Evolutionary conservation across 2,113 vertebrate species (phyloP).

Genomic region (Eretmochelys imbricata): DNA sequence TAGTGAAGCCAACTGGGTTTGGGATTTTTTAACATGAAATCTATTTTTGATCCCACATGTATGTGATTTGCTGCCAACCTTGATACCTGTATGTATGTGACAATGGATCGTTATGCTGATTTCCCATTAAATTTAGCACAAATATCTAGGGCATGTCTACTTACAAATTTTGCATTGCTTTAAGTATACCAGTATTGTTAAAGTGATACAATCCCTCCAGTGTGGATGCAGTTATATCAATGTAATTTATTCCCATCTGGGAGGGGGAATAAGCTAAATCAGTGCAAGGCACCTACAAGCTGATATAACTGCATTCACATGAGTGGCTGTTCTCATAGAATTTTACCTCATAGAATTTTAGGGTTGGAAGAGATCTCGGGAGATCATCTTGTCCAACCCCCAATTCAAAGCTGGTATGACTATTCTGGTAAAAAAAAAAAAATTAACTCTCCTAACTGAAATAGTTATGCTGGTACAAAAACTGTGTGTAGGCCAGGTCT

Average conservation of each 20-base stretch:
- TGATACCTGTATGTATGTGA: background rate
- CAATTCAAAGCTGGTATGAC: background rate
- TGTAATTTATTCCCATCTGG: background rate
- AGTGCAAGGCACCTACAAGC: background rate
- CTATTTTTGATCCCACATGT: slow-evolving; percentile 52
- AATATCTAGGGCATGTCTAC: slow-evolving; percentile 40
- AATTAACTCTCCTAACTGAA: background rate
- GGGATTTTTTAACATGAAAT: slow-evolving; percentile 42
- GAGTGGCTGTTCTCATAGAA: background rate
- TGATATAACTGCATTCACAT: background rate
- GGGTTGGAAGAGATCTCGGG: too few relatives aligned
- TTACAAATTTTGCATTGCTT: slow-evolving; percentile 14
- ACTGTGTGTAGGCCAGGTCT: background rate
- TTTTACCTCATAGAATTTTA: too few relatives aligned
- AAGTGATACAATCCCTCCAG: background rate
- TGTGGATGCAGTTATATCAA: background rate
- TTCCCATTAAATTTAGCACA: slow-evolving; percentile 19
- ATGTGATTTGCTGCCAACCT: slow-evolving; percentile 29
- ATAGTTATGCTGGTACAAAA: background rate
- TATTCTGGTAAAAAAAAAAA: background rate
- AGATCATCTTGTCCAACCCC: too few relatives aligned
- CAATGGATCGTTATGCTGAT: background rate
- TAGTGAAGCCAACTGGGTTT: slow-evolving; percentile 16
- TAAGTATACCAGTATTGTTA: slow-evolving; percentile 39
- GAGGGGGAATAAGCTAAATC: background rate